Evolutionary conservation across 1,140 invertebrate genomes (phyloP), one percentile per base, ranked within the genome.

Genomic region (Drosophila paulistorum): DNA sequence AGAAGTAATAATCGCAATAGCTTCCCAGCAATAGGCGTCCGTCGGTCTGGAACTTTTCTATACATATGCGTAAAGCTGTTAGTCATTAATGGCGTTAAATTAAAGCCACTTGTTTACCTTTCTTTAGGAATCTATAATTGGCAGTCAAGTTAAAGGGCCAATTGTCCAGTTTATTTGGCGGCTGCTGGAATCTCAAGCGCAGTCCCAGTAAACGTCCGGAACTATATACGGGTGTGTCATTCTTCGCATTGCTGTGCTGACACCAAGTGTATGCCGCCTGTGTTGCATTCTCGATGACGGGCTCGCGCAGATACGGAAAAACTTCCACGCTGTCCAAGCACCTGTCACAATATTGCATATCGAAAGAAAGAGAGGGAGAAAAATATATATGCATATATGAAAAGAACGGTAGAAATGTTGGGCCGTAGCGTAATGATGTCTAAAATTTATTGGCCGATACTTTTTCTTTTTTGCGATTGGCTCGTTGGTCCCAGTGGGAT

Each of bases 1-100:
- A 91, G 63, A 92, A 92, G 58, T 92, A 90, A 30, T 90, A 92
- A 48, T 92, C 91, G n/a, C 91, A 92, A 58, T 77, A 92, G 61
- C 84, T 90, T 26, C 85, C 81, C 26, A 86, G 74, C 71, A 92
- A 79, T 33, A 92, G 58, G 3, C 91, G 90, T 0, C 91, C 91
- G 20, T 91, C 87, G 3, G 89, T 92, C 17, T 68, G 73, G 14
- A 92, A 92, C 42, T 74, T 59, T 5, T 90, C 91, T 92, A 4
- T n/a, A 17, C 17, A 17, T 17, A 17, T 17, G 35, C 3, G 10
- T 30, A 39, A 11, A 9, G 13, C 3, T 20, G 7, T 9, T 3
- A 42, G 1, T 23, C 9, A 13, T 23, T 0, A 1, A 6, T 5
- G 20, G 14, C 10, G 10, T 20, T 39, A 30, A 26, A 7, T 30